These are phyloP conservation scores for Tribolium freemani DNA, from an alignment of 2,888 invertebrate genomes.

Conservation along the genomic window DNA sequence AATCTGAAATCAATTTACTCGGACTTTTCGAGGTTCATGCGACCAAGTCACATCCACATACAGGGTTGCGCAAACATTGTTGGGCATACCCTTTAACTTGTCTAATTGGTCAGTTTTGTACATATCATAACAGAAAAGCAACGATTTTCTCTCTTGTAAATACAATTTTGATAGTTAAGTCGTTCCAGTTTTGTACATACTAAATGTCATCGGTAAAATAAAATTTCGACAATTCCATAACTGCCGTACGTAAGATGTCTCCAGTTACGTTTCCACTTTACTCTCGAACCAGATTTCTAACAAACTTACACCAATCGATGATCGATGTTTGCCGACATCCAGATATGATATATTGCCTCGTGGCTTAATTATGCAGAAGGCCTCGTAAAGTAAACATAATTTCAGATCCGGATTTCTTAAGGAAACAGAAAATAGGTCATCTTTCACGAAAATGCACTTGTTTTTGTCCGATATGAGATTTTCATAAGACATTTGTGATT, in stretches of 20 bases:
- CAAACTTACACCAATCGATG: neutral
- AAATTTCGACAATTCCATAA: slow-evolving; percentile 8
- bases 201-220: slow-evolving; percentile 19
- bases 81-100: neutral
- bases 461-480: slow-evolving; percentile 54
- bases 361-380: slow-evolving; percentile 33
- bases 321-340: slow-evolving; percentile 31
- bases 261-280: slow-evolving; percentile 9
- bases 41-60: neutral
- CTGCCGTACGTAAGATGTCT: slow-evolving; percentile 32
- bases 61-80: neutral
- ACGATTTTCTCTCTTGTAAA: slow-evolving; percentile 54
- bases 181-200: slow-evolving; percentile 58
- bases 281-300: neutral
- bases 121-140: slow-evolving; percentile 54
- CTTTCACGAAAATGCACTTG: slow-evolving; percentile 45
- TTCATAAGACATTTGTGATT: slow-evolving; percentile 57
- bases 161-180: slow-evolving; percentile 49
- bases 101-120: slow-evolving; percentile 48
- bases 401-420: slow-evolving; percentile 14
- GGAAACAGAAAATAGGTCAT: slow-evolving; percentile 18
- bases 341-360: slow-evolving; percentile 30
- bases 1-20: neutral
- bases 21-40: slow-evolving; percentile 18
- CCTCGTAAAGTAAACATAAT: slow-evolving; percentile 35